Evolutionary conservation across 2,888 invertebrate genomes (phyloP), one percentile per base, ranked within the genome.

Genomic region (Sinotaia quadrata): DNA sequence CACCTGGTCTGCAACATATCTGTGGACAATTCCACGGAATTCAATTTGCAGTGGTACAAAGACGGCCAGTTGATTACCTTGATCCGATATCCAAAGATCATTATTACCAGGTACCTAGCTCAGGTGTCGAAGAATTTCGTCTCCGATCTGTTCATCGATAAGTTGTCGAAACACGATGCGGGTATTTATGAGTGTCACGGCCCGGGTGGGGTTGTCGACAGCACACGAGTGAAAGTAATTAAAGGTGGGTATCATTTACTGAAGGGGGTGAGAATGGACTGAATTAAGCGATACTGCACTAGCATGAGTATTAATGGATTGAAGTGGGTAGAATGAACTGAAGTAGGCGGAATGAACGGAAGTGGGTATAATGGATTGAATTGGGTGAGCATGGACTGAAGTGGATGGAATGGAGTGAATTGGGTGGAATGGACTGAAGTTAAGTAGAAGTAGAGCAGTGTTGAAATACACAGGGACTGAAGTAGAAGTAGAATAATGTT

Each of bases 71-170:
- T 10, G 49, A 41, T 72, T 4, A 37, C 60, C 57, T 60, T 61
- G 12, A 8, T 21, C 44, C 29, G n/a, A 21, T 54, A 44, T n/a
- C 65, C 65, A 5, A 44, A 56, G 4, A 31, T 56, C 33, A 33
- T 65, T 33, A 41, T 65, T 24, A 65, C 65, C 31, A 65, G 65
- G 57, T 72, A 72, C 61, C 68, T 68, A 47, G 37, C 66, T n/a
- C 60, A 72, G 41, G n/a, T 47, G 0, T 51, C 65, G 4, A 49
- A 36, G 44, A 56, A 49, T n/a, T 68, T 66, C 51, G 68, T 72
- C 56, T 65, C 60, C 8, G 71, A 72, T 29, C 61, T 72, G 10
- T 51, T 72, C 31, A 66, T 72, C 5, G 71, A 72, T 54, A 57
- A 54, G 37, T 59, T 57, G 15, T 59, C 41, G 4, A 65, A 65